Conservation (phyloP, 2,797 vertebrate species). For the Naso thynnoides region DNA sequence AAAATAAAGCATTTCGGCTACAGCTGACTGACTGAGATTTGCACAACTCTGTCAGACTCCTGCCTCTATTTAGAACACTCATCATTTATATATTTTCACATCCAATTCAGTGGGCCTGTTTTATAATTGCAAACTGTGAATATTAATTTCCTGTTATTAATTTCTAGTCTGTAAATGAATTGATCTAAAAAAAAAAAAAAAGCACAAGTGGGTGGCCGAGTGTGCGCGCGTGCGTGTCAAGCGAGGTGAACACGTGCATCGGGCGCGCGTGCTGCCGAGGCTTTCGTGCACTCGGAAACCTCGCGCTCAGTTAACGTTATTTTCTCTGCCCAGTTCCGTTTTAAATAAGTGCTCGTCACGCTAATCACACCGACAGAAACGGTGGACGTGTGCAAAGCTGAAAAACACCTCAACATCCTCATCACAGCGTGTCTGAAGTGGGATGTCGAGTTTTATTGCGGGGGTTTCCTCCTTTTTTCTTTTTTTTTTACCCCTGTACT, state of each 20-base stretch:
- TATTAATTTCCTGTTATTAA: too few relatives aligned
- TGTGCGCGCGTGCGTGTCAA: conserved; percentile 12
- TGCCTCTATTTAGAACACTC: neutral
- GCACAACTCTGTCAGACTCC: neutral
- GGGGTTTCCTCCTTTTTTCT: too few relatives aligned
- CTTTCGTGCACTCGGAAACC: neutral
- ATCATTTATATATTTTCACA: too few relatives aligned
- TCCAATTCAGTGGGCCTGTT: too few relatives aligned
- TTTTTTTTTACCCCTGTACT: too few relatives aligned
- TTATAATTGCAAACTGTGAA: too few relatives aligned
- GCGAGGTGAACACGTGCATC: conserved; percentile 1
- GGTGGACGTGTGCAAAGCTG: too few relatives aligned
- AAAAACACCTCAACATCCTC: neutral
- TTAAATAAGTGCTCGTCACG: too few relatives aligned
- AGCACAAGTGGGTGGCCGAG: conserved; percentile 14
- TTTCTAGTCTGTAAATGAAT: too few relatives aligned
- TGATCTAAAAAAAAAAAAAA: neutral
- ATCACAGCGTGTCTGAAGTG: neutral
- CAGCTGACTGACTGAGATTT: too few relatives aligned
- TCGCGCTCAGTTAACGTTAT: conserved; percentile 6
- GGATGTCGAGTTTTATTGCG: neutral
- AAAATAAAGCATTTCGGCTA: too few relatives aligned
- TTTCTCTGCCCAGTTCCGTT: neutral
- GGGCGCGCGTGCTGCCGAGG: conserved; percentile 17
- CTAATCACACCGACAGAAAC: too few relatives aligned